Evolutionary conservation across 2,113 vertebrate genomes (phyloP), one percentile per base, ranked within the genome.

Genomic region (Formicarius rufipectus): DNA sequence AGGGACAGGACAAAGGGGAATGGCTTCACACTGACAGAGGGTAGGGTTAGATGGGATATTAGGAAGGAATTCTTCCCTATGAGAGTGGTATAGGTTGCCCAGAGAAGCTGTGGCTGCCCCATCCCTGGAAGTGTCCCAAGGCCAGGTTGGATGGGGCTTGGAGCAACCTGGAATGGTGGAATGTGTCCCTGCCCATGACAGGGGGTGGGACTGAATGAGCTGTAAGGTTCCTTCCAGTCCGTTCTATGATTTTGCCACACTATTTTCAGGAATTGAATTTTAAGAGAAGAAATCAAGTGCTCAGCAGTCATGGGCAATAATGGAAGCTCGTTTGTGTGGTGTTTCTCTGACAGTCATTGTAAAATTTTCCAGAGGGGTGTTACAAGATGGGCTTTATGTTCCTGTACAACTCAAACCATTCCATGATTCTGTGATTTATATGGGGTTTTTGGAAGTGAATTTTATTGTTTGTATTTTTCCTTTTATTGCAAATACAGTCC

Each of bases 141-240:
- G n/a, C n/a, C n/a, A n/a, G n/a, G 12, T 1, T 66, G 74, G 49
- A 24, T 0, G 2, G 12, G 56, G 35, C 42, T 37, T 11, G 64
- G 20, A 52, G 59, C 59, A 39, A 0, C 3, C 4, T 52, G 37
- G 13, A 33, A 4, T 5, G 3, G 24, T 53, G 52, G 12, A 6
- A 72, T 6, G 12, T 69, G 45, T 71, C 37, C 31, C 31, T 52
- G 37, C 25, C n/a, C 9, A 3, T 60, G 66, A 15, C 12, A 35
- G 12, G 12, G 37, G 22, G n/a, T 59, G 56, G 4, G 10, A 59
- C 5, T 15, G 17, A 0, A 10, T 53, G n/a, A 1, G 14, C 25
- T 83, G 47, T 69, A 22, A 15, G 14, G 19, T 55, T 68, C 21
- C 10, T 84, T 71, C 18, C 42, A 45, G 58, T 75, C 18, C 8